Evolutionary conservation across 2,888 invertebrate species (phyloP).

Genomic region (Agrochola litura): DNA sequence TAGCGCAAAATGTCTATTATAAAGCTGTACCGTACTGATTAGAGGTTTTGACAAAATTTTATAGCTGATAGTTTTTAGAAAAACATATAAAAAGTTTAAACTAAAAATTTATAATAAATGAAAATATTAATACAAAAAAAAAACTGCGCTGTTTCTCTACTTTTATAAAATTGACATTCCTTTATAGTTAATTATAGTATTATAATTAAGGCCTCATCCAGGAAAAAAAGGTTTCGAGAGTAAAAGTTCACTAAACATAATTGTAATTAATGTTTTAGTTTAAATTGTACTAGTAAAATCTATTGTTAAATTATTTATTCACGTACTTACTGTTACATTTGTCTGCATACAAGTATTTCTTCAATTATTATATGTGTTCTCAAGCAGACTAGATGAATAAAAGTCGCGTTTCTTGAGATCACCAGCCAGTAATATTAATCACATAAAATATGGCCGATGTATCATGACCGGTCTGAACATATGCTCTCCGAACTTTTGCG

Average conservation of each 20-base stretch:
- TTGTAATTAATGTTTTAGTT: conserved; percentile 25
- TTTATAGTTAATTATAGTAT: conserved; percentile 45
- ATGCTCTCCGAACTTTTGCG: background rate
- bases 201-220: conserved; percentile 57
- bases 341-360: background rate
- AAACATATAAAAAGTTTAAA: conserved; percentile 39
- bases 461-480: background rate
- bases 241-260: conserved; percentile 30
- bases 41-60: conserved; percentile 27
- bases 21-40: conserved; percentile 36
- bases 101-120: conserved; percentile 43
- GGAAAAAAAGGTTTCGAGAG: conserved; percentile 21
- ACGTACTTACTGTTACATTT: conserved; percentile 9
- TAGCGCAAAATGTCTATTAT: conserved; percentile 33
- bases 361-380: background rate
- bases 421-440: background rate
- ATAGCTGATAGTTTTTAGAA: conserved; percentile 64
- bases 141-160: conserved; percentile 52
- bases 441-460: background rate
- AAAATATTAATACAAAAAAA: conserved; percentile 23
- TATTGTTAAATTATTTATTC: conserved; percentile 25
- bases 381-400: background rate
- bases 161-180: conserved; percentile 67
- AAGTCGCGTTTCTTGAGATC: background rate
- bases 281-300: conserved; percentile 18